A percentile compares a stretch with the other conserved stretches of the same genome.
phyloP scores from a whole-genome alignment of 2,797 vertebrate genomes.

The Diglossa cyanea region DNA sequence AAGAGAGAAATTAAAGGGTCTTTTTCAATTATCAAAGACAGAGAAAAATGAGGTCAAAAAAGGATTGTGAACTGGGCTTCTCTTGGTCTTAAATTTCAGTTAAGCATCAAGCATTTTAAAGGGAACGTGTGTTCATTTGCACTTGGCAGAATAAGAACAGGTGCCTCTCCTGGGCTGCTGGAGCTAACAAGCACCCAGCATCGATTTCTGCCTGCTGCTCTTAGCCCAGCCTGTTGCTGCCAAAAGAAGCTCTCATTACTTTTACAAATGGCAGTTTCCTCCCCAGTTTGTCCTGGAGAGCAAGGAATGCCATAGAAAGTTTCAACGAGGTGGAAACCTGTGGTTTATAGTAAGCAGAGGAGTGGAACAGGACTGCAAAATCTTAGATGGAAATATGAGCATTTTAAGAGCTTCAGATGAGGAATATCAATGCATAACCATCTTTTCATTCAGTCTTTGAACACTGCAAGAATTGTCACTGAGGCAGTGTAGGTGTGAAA shows the following conservation, averaged over 20 bases:
- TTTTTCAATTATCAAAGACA: background rate
- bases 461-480: background rate
- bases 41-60: background rate
- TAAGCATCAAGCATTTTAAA: background rate
- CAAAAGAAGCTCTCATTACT: background rate
- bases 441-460: background rate
- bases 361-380: background rate
- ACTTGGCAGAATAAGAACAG: background rate
- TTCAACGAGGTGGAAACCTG: background rate
- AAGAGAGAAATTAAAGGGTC: background rate
- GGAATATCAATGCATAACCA: background rate
- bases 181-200: background rate
- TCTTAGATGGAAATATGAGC: background rate
- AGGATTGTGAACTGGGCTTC: background rate
- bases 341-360: background rate
- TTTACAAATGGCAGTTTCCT: background rate
- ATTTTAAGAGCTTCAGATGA: background rate
- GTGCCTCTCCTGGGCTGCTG: background rate
- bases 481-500: background rate
- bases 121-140: background rate
- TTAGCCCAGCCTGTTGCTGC: background rate
- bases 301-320: background rate
- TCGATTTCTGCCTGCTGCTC: background rate
- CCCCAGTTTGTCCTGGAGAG: background rate
- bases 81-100: background rate